phyloP scores from a whole-genome alignment of 1,140 invertebrate species.

The Ladona fulva region DNA sequence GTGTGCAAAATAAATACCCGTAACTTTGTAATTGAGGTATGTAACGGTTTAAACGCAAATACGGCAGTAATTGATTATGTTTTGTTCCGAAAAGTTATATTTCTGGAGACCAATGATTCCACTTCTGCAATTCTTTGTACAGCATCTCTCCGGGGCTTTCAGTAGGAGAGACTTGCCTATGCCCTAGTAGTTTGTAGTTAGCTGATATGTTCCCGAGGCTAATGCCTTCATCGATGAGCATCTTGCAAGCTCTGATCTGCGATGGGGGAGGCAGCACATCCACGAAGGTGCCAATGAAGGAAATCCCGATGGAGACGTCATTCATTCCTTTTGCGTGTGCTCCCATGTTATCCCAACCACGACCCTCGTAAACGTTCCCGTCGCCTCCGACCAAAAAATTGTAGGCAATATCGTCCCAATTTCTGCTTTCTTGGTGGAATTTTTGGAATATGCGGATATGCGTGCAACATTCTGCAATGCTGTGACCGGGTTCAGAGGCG shows the following conservation, averaged over 20 bases:
- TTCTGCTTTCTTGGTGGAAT: conserved; percentile 43
- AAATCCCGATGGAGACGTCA: conserved; percentile 31
- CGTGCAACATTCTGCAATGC: conserved; percentile 30
- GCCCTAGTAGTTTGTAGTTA: conserved; percentile 25
- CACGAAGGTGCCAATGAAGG: conserved; percentile 31
- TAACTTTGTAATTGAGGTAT: too few species aligned
- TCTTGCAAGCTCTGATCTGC: conserved; percentile 21
- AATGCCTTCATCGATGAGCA: conserved; percentile 24
- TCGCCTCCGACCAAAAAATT: conserved; percentile 60
- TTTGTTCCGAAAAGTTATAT: neutral
- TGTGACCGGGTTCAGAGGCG: conserved; percentile 30
- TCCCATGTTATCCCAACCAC: conserved; percentile 57
- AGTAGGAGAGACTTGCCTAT: conserved; percentile 31
- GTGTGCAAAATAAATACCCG: too few species aligned
- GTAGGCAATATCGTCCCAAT: conserved; percentile 61
- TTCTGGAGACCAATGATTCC: conserved; percentile 28
- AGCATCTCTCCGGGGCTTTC: conserved; percentile 33
- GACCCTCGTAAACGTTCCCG: conserved; percentile 56
- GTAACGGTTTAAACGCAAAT: too few species aligned
- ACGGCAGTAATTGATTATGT: too few species aligned
- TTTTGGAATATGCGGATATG: conserved; percentile 43
- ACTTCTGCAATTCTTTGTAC: conserved; percentile 43
- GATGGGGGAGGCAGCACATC: conserved; percentile 26
- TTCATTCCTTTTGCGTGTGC: conserved; percentile 49
- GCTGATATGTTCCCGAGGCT: conserved; percentile 14